Conservation (phyloP, 2,797 vertebrate genomes). For the Gymnothorax javanicus region DNA sequence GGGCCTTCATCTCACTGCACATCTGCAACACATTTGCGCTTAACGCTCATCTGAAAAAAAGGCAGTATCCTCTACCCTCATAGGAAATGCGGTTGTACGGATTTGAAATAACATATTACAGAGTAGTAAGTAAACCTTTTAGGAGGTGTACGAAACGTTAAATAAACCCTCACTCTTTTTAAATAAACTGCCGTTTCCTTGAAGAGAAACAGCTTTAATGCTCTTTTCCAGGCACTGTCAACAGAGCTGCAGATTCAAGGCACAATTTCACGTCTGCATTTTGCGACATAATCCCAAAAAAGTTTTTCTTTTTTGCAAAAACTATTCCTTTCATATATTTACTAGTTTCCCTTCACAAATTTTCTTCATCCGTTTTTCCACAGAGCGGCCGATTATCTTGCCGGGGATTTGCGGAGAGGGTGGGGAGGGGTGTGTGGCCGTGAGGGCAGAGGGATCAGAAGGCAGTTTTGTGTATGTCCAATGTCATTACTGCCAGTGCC, state of each 20-base stretch:
- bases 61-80: conserved; percentile 33
- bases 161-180: conserved; percentile 43
- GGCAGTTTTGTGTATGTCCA: conserved; percentile 10
- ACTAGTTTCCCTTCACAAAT: conserved; percentile 11
- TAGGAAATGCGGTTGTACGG: conserved; percentile 42
- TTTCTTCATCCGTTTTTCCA: conserved; percentile 8
- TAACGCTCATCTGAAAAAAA: conserved; percentile 26
- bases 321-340: conserved; percentile 18
- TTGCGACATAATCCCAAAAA: conserved; percentile 15
- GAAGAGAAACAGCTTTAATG: conserved; percentile 37
- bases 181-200: conserved; percentile 37
- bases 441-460: not conserved
- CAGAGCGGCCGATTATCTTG: not conserved
- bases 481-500: conserved; percentile 29
- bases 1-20: conserved; percentile 26
- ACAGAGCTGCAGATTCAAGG: conserved; percentile 21
- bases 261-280: conserved; percentile 29
- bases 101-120: conserved; percentile 39
- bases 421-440: too few species aligned
- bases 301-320: not conserved
- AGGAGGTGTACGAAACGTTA: conserved; percentile 43
- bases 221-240: conserved; percentile 25
- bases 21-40: conserved; percentile 42
- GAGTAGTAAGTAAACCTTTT: conserved; percentile 39
- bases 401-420: not conserved